These are phyloP conservation scores for Tachysurus fulvidraco DNA, from an alignment of 2,113 vertebrate genomes.

Conservation along the genomic window DNA sequence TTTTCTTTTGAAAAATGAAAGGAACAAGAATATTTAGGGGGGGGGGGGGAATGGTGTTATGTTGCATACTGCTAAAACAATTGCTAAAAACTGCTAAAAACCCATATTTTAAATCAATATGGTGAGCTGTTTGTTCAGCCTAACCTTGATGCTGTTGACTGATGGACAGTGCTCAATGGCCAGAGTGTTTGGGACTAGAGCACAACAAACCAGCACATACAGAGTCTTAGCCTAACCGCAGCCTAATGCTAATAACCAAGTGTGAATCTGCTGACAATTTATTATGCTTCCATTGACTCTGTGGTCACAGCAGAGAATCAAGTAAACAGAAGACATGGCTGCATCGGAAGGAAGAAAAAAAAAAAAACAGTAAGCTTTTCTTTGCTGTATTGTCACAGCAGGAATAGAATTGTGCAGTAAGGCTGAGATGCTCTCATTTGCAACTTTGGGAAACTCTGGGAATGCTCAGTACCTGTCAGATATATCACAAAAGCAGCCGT, in stretches of 20 bases:
- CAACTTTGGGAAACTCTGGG: background rate
- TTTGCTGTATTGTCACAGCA: background rate
- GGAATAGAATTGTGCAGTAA: background rate
- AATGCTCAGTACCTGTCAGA: background rate
- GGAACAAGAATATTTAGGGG: background rate
- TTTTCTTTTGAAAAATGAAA: background rate
- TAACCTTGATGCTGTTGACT: background rate
- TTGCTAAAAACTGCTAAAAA: too few species aligned
- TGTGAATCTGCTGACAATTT: background rate
- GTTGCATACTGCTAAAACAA: too few species aligned
- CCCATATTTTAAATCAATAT: background rate
- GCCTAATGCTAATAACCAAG: conserved; percentile 4
- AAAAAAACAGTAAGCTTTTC: background rate
- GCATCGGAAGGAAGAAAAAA: background rate
- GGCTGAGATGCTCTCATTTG: conserved; percentile 1
- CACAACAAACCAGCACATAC: background rate
- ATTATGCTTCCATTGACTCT: background rate
- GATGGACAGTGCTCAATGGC: background rate
- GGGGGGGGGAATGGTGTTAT: too few species aligned
- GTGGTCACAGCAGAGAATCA: conserved; percentile 4
- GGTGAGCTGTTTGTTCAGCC: background rate
- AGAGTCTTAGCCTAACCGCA: background rate
- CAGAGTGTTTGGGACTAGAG: background rate
- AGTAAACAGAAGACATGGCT: background rate
- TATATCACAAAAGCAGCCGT: background rate